Evolutionary conservation across 2,888 invertebrate genomes (phyloP), one percentile per base, ranked within the genome.

Genomic region (Drosophila peninsularis): DNA sequence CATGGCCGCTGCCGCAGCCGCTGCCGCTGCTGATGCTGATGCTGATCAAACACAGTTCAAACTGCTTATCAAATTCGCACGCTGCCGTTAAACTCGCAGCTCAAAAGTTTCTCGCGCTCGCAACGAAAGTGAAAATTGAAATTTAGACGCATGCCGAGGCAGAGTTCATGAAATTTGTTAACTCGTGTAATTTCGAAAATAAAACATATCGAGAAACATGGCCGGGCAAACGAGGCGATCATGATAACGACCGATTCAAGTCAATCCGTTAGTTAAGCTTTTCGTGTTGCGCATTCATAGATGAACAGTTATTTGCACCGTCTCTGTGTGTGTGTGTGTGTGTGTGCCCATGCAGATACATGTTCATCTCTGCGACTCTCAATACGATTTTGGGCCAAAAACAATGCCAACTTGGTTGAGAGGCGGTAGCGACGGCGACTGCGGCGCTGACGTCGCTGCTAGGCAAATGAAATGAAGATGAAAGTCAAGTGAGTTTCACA

Each of bases 51-150:
- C 27, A 30, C 27, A 30, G 45, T 44, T 55, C 52, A 52, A 71
- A 49, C 68, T 65, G 70, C 37, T 71, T 74, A 80, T 63, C 62
- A 73, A 82, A 78, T 84, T 87, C 78, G 78, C 78, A 80, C 76
- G 66, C 73, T 72, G 71, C 65, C 82, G 82, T 78, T 82, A 82
- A 87, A 67, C 71, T 70, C 63, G 71, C 67, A 63, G 64, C 36
- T 61, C 55, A 56, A 66, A 56, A 67, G 71, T 75, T 75, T 84
- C 71, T 74, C 76, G 82, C 71, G 74, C 65, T 76, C 57, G 72
- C 78, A 82, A 87, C 63, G 87, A 84, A 84, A 84, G 87, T 87
- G 85, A 87, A 84, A 87, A 78, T 60, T 52, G 24, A 41, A 47
- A 53, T 50, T 52, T 14, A 47, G 62, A 42, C 32, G 19, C 9